Percentiles rank a stretch among this genome's conserved stretches.
These are phyloP conservation scores for Harpalus rufipes DNA, from an alignment of 2,888 invertebrate species.

Conservation along the genomic window DNA sequence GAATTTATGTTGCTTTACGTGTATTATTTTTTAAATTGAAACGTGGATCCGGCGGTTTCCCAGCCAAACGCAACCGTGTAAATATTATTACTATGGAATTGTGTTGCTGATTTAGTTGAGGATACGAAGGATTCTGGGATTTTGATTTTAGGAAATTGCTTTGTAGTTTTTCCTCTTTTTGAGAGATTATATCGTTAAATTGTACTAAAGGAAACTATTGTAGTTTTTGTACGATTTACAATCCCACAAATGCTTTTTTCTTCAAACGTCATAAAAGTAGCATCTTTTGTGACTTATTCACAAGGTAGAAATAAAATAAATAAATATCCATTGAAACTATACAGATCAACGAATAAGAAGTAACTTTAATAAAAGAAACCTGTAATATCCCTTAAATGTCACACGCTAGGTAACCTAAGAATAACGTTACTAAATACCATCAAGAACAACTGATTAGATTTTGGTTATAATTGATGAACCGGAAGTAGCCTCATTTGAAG, in stretches of 20 bases:
- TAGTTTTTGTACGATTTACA: neutral
- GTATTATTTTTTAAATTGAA: slow-evolving; percentile 41
- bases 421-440: no score
- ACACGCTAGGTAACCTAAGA: no score
- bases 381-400: no score
- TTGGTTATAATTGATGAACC: no score
- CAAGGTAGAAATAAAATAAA: no score
- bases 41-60: slow-evolving; percentile 13
- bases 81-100: slow-evolving; percentile 32
- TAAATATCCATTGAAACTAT: no score
- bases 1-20: slow-evolving; percentile 39
- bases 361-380: no score
- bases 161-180: neutral
- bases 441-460: no score
- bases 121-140: neutral
- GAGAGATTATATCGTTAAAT: neutral
- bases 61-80: slow-evolving; percentile 4
- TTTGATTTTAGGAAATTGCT: neutral
- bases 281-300: no score
- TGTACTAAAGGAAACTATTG: neutral
- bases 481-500: no score
- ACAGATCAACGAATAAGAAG: no score
- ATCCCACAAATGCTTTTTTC: neutral
- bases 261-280: no score
- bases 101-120: neutral